A percentile compares a stretch with the other conserved stretches of the same genome.
phyloP scores from a whole-genome alignment of 2,113 vertebrate genomes.

The Suricata suricatta region DNA sequence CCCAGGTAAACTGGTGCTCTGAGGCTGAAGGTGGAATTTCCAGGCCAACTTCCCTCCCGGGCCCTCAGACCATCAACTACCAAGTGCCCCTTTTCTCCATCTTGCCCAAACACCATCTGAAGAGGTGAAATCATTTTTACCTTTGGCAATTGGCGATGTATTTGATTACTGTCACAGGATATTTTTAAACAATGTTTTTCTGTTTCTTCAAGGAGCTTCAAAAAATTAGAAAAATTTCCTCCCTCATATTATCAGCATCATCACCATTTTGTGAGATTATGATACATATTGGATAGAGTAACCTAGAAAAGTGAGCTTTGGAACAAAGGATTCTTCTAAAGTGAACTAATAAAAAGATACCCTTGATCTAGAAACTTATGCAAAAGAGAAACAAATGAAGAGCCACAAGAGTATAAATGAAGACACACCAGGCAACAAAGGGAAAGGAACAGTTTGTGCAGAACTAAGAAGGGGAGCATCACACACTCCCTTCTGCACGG shows the following conservation, averaged over 20 bases:
- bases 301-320: neutral
- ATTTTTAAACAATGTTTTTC: neutral
- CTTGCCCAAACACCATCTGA: slow-evolving; percentile 91
- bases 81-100: slow-evolving; percentile 85
- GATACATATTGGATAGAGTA: neutral
- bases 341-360: neutral
- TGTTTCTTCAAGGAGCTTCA: neutral
- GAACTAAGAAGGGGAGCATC: neutral
- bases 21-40: slow-evolving; percentile 82
- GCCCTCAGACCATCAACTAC: slow-evolving; percentile 92
- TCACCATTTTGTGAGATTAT: neutral
- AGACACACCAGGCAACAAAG: neutral
- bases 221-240: neutral
- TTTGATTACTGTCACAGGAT: neutral
- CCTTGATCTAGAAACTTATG: neutral
- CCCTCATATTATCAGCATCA: no score
- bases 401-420: neutral
- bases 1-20: slow-evolving; percentile 88
- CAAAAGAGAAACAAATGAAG: neutral
- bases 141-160: neutral
- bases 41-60: slow-evolving; percentile 84
- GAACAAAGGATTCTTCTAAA: neutral
- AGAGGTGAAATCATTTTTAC: neutral
- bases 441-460: neutral
- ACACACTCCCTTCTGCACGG: neutral